Base-by-base conservation (phyloP, 2,888 invertebrate genomes). In the Rosalia funebris region DNA sequence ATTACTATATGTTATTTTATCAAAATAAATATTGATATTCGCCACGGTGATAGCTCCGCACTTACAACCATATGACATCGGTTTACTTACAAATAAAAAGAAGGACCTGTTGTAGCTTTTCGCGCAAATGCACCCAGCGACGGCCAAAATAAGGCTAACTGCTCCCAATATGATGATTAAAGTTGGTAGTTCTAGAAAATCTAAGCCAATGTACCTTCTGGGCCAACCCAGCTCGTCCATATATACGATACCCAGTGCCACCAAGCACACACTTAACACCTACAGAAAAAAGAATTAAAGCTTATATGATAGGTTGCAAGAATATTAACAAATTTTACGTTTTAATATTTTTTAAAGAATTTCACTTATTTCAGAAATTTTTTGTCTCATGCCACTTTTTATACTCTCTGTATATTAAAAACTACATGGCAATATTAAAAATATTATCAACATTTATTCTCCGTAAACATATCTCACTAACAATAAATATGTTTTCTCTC, bases 121-220 rank as follows among this genome's bases (percentile, higher is more conserved):
- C 1, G 71, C 72, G 57, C 71, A 73, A 19, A 66, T 64, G 52
- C 75, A 75, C 42, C 75, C 75, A 1, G 62, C 65, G 9, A 75
- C 44, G 2, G 75, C 64, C 41, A 74, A 55, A 5, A 69, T 60
- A 16, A 75, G 69, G 72, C 91, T 88, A 60, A 90, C 75, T 10
- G 86, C 83, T n/a, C n/a, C n/a, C n/a, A 91, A 78, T 56, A 88
- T 80, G 63, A 91, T 89, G 72, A 91, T 83, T 37, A 85, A 74
- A 75, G 89, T 84, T 1, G 90, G 86, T 0, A 88, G 84, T 42
- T 86, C 85, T 25, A 73, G 34, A 46, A 73, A 66, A 25, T 71
- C 68, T 56, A 67, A 44, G 37, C 66, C 69, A 16, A 71, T 65
- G 47, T 74, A 75, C 34, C 55, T 48, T 53, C 58, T 63, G 3